Base-by-base conservation (phyloP, 2,113 vertebrate species). In the Salvelinus alpinus region DNA sequence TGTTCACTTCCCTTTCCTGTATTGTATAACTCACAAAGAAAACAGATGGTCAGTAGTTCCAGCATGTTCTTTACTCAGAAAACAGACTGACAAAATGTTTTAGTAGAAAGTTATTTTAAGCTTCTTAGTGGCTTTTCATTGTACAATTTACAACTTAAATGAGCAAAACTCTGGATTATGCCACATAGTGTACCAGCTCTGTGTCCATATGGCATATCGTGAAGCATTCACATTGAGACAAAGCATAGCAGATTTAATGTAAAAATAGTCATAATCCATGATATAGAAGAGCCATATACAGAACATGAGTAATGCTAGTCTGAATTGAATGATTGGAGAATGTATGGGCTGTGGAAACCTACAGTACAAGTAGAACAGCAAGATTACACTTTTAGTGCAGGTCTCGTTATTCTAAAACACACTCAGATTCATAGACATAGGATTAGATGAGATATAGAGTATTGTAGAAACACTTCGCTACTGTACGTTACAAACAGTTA, bases 91-190 rank as follows among this genome's bases (percentile, higher is more conserved):
- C 38, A 44, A 44, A 12, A 44, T 44, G 51, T 54, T 54, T 5
- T 54, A 54, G 16, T 18, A 44, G 51, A 7, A 14, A 54, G 51
- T 7, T 44, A 44, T 54, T 54, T 54, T 54, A 54, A 16, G 12
- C 51, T 16, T 54, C 51, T 81, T 72, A 79, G 74, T 80, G 84
- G 84, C 72, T 88, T 80, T 87, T 79, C 78, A 80, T 72, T 87
- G 70, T 75, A 51, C 78, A 78, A 78, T 83, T 18, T 66, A 29
- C 13, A 66, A 29, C 78, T 73, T 81, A 78, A 82, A 70, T 80
- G 74, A 87, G 76, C 75, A 79, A 84, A 86, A 76, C 82, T 57
- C 64, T 29, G 77, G 78, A 85, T 84, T 79, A 83, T 85, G 85
- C 74, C 68, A 67, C 57, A 88, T 79, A 76, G 74, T 80, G 79